Evolutionary conservation across 2,888 invertebrate genomes (phyloP).

Genomic region (Malthinus flaveolus): DNA sequence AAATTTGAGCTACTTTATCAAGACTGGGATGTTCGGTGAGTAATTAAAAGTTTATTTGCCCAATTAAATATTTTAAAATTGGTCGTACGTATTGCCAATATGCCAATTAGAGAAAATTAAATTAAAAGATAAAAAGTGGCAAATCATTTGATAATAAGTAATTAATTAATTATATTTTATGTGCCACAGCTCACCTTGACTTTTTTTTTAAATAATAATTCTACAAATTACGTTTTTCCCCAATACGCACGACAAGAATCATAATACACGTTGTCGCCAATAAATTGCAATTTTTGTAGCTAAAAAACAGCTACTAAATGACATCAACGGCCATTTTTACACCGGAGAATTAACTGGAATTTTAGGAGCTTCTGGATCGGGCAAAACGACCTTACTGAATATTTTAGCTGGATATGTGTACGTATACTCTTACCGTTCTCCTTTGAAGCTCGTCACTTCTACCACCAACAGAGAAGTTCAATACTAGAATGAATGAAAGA

Average conservation of each 20-base stretch:
- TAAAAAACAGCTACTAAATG: conserved; percentile 58
- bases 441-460: too few relatives aligned
- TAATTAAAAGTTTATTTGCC: not conserved
- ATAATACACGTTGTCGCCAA: too few relatives aligned
- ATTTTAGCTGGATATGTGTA: conserved; percentile 77
- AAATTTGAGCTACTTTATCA: conserved; percentile 61
- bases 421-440: conserved; percentile 42
- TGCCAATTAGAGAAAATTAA: too few relatives aligned
- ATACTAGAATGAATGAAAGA: too few relatives aligned
- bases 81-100: too few relatives aligned
- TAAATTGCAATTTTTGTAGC: conserved; percentile 52
- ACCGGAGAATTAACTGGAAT: conserved; percentile 70
- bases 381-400: conserved; percentile 75
- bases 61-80: too few relatives aligned
- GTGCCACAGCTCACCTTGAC: too few relatives aligned
- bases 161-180: too few relatives aligned
- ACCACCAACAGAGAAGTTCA: too few relatives aligned
- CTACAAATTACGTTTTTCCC: not conserved
- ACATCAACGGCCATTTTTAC: conserved; percentile 63
- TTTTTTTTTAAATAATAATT: not conserved
- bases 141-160: too few relatives aligned
- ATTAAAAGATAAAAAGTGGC: too few relatives aligned
- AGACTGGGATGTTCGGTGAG: conserved; percentile 45
- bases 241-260: too few relatives aligned
- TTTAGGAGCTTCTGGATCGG: conserved; percentile 78